Evolutionary conservation across 1,140 invertebrate species (phyloP), one percentile per base, ranked within the genome.

Genomic region (Panagrolaimus sp.): DNA sequence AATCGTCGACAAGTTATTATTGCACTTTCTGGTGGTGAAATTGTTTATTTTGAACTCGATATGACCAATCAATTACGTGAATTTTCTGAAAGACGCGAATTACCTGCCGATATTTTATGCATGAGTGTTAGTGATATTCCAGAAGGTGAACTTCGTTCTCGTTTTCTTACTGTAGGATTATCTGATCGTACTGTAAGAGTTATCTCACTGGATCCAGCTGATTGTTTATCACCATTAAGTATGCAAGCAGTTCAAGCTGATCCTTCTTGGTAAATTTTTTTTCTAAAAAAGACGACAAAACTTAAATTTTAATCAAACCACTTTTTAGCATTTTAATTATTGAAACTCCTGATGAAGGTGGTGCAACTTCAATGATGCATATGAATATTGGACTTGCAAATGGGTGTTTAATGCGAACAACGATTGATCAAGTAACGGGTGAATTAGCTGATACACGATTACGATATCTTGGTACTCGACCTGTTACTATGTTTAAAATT

Each of bases 31-130:
- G 96, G 95, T 0, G 93, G 95, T 61, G 96, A 98, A 87, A 85
- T 99, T 23, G 14, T 98, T 16, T 99, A 98, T 85, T 99, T 99
- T 85, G 96, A 98, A 88, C 95, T 99, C 93, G 95, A 98, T 84
- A 90, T 91, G 72, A 92, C 91, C 75, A 95, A 95, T 0, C 93
- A 97, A 85, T 85, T 99, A 38, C 97, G 98, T 84, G 96, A 99
- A 83, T 98, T 96, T 78, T 96, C 92, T 7, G 93, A 98, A 81
- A 87, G 92, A 13, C 94, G 96, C 77, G 93, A 96, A 80, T 91
- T 99, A 89, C 90, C 91, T 7, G 89, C 91, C 1, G 94, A 98
- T 83, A 93, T 98, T 1, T 90, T 97, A 72, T 99, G 96, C 77
- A 98, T 99, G 96, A 94, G 93, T 0, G 82, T 99, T 42, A 95